Base-by-base conservation (phyloP, 2,113 vertebrate genomes). In the Atrichornis clamosus region DNA sequence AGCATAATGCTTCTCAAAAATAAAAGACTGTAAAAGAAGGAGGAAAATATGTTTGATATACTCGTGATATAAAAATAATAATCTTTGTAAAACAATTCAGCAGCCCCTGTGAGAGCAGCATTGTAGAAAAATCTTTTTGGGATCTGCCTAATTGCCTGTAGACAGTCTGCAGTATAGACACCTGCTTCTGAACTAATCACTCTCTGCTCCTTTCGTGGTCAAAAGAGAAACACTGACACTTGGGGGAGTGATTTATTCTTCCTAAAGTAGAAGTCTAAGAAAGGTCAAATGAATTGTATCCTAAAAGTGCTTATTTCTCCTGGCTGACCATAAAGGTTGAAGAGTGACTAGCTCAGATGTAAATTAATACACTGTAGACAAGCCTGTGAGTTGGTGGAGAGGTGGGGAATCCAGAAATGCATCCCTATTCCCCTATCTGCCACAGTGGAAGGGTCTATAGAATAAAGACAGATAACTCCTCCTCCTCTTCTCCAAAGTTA, bases 231-330 rank as follows among this genome's bases (percentile, higher is more conserved):
- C 42, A 46, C 2, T 64, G 73, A 68, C 8, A 56, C 35, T 64
- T 81, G 79, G 35, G 27, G 20, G 32, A 70, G 64, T 68, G 84
- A 95, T 95, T 95, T 90, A 81, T 92, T 89, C 68, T 87, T 95
- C 84, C 68, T 78, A 89, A 92, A 93, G 86, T 63, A 92, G 76
- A 72, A 64, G 47, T 75, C 83, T 86, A 84, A 84, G 56, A 90
- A 81, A 95, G 89, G 93, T 93, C 89, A 95, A 93, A 96, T 68
- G 80, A 81, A 95, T 86, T 78, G 84, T 47, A 56, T 89, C 86
- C 93, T 92, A 87, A 59, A 95, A 93, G 68, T 63, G 68, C 76
- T 79, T 84, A 2, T 87, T 92, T 72, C 91, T 95, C 76, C 79
- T 93, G 24, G 10, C 83, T 89, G 64, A 74, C 88, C 73, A 89